Evolutionary conservation across 2,797 vertebrate genomes (phyloP).

Genomic region (Acanthornis magna): DNA sequence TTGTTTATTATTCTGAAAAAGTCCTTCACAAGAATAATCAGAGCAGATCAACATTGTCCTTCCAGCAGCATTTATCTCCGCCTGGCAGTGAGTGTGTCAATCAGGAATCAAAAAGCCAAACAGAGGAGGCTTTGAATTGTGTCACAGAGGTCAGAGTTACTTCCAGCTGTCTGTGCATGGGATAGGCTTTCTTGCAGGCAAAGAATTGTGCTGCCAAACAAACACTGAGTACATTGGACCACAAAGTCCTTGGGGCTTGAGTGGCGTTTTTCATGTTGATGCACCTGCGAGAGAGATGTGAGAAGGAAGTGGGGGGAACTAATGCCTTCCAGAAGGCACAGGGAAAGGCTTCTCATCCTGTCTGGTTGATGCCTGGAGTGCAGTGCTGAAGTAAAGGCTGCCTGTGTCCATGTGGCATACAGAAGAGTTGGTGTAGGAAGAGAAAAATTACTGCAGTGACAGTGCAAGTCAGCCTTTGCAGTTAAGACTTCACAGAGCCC

Average conservation of each 20-base stretch:
- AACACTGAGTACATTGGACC: constrained; percentile 57
- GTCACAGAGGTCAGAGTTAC: constrained; percentile 77
- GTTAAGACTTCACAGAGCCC: background rate
- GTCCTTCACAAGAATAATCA: constrained; percentile 76
- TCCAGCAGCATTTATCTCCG: constrained; percentile 73
- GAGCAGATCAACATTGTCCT: constrained; percentile 80
- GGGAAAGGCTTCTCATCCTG: background rate
- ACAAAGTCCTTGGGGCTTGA: constrained; percentile 46
- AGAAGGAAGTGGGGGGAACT: background rate
- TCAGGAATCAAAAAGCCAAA: constrained; percentile 85
- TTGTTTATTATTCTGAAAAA: constrained; percentile 77
- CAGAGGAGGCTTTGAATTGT: constrained; percentile 80
- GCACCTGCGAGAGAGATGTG: constrained; percentile 73
- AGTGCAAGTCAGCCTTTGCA: background rate
- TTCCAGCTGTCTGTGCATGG: constrained; percentile 79
- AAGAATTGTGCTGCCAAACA: constrained; percentile 75
- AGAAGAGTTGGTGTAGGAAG: background rate
- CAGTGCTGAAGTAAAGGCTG: background rate
- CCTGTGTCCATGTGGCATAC: background rate
- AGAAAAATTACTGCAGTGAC: background rate
- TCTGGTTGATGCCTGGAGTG: background rate
- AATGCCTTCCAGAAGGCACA: constrained; percentile 56
- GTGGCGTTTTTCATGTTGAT: constrained; percentile 51
- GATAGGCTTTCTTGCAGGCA: constrained; percentile 68
- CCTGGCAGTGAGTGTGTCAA: constrained; percentile 78